These are phyloP conservation scores for Parambassis ranga DNA, from an alignment of 2,797 vertebrate genomes.

Conservation along the genomic window DNA sequence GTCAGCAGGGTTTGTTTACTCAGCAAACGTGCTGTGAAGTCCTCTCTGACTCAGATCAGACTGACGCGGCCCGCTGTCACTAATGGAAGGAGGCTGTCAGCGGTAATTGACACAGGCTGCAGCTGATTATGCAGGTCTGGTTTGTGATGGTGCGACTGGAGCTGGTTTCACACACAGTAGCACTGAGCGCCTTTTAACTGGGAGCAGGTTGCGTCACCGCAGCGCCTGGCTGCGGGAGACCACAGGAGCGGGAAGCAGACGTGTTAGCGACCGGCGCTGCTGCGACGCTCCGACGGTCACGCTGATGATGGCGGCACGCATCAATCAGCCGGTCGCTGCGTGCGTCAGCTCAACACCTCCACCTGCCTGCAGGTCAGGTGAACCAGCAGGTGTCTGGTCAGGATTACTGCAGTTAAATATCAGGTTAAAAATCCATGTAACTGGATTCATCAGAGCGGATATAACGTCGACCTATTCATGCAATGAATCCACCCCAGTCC, in stretches of 20 bases:
- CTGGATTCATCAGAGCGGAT: no score
- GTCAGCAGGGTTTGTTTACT: slow-evolving; percentile 31
- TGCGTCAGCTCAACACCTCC: slow-evolving; percentile 52
- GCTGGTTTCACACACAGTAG: slow-evolving; percentile 55
- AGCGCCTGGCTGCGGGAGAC: slow-evolving; percentile 47
- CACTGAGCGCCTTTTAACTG: slow-evolving; percentile 63
- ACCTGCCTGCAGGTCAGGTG: slow-evolving; percentile 47
- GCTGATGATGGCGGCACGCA: no score
- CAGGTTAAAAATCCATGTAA: no score
- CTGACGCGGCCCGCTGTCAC: slow-evolving; percentile 27
- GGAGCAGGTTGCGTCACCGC: slow-evolving; percentile 59
- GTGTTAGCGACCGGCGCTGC: slow-evolving; percentile 36
- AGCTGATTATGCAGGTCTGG: slow-evolving; percentile 54
- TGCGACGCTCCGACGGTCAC: neutral
- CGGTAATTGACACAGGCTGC: slow-evolving; percentile 54
- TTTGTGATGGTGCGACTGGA: slow-evolving; percentile 55
- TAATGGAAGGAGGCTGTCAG: slow-evolving; percentile 34
- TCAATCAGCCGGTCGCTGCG: no score
- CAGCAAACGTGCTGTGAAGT: slow-evolving; percentile 9
- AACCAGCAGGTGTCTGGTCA: no score
- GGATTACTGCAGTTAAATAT: no score
- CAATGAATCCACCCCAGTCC: no score
- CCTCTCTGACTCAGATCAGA: slow-evolving; percentile 27
- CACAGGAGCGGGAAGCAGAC: slow-evolving; percentile 45
- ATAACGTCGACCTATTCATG: no score